A percentile compares a stretch with the other conserved stretches of the same genome.
Evolutionary conservation across 2,113 vertebrate species (phyloP).

Genomic region (Antigone vipio): DNA sequence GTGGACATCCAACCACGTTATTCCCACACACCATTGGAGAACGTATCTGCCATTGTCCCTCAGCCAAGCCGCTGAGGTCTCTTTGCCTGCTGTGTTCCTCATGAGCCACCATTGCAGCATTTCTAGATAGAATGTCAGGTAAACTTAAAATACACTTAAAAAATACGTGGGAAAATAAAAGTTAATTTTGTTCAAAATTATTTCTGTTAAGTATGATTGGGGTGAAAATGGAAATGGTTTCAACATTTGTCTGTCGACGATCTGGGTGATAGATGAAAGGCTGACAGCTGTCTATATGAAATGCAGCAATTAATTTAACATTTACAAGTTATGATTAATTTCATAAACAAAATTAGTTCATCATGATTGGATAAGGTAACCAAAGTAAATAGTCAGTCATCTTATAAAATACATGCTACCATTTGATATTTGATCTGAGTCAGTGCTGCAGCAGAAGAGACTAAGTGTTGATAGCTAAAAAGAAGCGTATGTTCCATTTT

Average conservation of each 20-base stretch:
- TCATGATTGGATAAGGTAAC: neutral
- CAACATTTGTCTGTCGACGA: neutral
- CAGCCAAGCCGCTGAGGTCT: neutral
- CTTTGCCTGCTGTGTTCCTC: neutral
- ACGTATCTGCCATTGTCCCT: accelerated
- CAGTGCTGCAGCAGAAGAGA: neutral
- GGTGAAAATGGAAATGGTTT: neutral
- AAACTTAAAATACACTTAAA: neutral
- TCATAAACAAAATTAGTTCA: neutral
- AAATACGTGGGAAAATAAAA: neutral
- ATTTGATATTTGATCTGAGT: neutral
- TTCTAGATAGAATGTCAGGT: neutral
- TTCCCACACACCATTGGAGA: neutral
- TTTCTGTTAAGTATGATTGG: neutral
- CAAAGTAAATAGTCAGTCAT: neutral
- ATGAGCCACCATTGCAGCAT: neutral
- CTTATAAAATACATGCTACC: neutral
- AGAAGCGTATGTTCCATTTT: neutral
- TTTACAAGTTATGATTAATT: neutral
- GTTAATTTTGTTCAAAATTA: neutral
- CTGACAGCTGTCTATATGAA: neutral
- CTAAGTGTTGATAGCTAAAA: neutral
- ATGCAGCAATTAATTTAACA: neutral
- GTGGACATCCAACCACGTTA: neutral
- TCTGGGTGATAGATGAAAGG: neutral